These are phyloP conservation scores for Oscheius sp. DNA, from an alignment of 2,888 invertebrate genomes.

Conservation along the genomic window DNA sequence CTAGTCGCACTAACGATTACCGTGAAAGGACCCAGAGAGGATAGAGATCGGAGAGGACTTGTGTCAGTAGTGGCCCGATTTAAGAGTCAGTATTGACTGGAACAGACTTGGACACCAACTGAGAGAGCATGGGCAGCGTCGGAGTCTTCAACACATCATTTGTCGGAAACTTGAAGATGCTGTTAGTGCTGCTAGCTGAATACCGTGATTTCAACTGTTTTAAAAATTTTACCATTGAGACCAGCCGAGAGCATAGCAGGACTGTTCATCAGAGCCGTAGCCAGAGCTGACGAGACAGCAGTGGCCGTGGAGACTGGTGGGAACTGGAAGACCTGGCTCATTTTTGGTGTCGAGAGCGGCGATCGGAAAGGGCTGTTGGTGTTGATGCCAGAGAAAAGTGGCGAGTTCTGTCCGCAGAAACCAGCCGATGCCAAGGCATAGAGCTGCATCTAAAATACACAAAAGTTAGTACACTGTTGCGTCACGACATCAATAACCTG, in stretches of 20 bases:
- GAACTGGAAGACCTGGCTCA: constrained; percentile 33
- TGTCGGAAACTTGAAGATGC: constrained; percentile 30
- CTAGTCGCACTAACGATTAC: constrained; percentile 23
- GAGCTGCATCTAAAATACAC: constrained; percentile 15
- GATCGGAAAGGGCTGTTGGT: constrained; percentile 29
- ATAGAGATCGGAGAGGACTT: constrained; percentile 27
- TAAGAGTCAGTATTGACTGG: constrained; percentile 30
- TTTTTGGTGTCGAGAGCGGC: constrained; percentile 34
- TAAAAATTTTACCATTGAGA: neutral
- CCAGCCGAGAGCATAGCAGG: constrained; percentile 25
- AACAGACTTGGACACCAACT: constrained; percentile 14
- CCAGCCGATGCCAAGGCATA: constrained; percentile 42
- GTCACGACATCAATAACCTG: constrained; percentile 39
- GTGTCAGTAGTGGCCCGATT: neutral
- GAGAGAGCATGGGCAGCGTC: constrained; percentile 29
- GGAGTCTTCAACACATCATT: constrained; percentile 31
- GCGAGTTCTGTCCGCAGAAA: constrained; percentile 39
- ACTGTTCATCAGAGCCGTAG: constrained; percentile 18
- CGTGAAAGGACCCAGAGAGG: constrained; percentile 32
- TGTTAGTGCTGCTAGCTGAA: neutral
- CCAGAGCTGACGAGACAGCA: constrained; percentile 8
- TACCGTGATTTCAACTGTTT: neutral
- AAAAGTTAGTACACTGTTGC: constrained; percentile 8
- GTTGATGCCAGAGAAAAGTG: constrained; percentile 16
- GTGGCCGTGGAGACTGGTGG: constrained; percentile 32